Percentiles rank a stretch among this genome's conserved stretches.
Conservation (phyloP, 2,113 vertebrate species). For the Herpetotheres cachinnans region DNA sequence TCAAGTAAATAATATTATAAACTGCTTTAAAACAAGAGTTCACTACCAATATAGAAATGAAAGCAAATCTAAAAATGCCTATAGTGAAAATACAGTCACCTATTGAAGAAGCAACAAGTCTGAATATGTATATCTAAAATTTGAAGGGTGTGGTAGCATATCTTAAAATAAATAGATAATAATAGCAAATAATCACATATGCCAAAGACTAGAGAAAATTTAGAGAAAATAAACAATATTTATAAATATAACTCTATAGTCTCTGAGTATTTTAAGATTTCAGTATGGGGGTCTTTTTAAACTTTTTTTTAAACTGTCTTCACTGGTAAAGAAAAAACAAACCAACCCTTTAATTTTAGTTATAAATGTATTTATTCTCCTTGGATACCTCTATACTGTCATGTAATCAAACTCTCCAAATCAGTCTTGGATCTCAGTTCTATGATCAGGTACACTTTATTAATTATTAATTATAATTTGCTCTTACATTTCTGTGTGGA, state of each 20-base stretch:
- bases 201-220: not conserved
- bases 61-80: not conserved
- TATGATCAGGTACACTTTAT: not conserved
- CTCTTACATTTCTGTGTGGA: not conserved
- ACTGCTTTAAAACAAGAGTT: not conserved
- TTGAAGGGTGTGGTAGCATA: fast-evolving
- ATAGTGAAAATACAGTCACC: not conserved
- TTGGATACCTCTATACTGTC: not conserved
- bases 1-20: not conserved
- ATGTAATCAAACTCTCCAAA: not conserved
- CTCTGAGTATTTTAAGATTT: not conserved
- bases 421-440: not conserved
- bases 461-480: not conserved
- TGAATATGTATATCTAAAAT: not conserved
- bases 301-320: not conserved
- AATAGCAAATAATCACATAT: not conserved
- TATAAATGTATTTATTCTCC: not conserved
- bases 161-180: not conserved
- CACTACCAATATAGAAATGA: not conserved
- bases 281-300: fast-evolving
- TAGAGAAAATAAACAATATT: not conserved
- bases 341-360: not conserved
- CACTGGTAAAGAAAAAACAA: not conserved
- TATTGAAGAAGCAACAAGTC: not conserved
- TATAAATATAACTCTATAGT: not conserved